Conservation (phyloP, 2,888 invertebrate species). For the Macroteleia sp. region DNA sequence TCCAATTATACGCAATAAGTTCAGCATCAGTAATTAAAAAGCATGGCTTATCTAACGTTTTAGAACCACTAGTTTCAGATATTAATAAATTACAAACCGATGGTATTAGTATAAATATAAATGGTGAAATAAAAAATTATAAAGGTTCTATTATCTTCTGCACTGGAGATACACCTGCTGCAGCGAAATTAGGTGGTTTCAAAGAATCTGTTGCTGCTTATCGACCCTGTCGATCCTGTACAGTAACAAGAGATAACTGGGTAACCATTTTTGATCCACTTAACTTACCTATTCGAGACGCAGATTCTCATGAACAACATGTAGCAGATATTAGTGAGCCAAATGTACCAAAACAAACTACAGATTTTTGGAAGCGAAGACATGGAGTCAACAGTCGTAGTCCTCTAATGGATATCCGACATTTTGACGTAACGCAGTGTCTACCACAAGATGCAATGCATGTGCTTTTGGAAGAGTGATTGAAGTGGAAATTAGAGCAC, state of each 20-base stretch:
- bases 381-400: background rate
- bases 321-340: background rate
- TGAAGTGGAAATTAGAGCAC: background rate
- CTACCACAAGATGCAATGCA: slow-evolving; percentile 21
- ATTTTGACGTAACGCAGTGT: background rate
- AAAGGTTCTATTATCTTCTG: slow-evolving; percentile 21
- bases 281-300: background rate
- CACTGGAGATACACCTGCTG: slow-evolving; percentile 60
- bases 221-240: background rate
- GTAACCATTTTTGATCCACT: background rate
- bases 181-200: slow-evolving; percentile 60
- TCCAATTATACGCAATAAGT: background rate
- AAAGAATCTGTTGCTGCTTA: slow-evolving; percentile 10
- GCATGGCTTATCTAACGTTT: background rate
- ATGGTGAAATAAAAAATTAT: slow-evolving; percentile 1
- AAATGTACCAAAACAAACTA: background rate
- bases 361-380: background rate
- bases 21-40: background rate
- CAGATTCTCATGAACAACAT: background rate
- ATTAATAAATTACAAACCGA: background rate
- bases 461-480: slow-evolving; percentile 1
- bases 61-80: background rate
- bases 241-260: background rate
- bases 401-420: background rate
- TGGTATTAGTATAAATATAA: background rate